Conservation (phyloP, 2,888 invertebrate genomes). For the Acleris emargana region DNA sequence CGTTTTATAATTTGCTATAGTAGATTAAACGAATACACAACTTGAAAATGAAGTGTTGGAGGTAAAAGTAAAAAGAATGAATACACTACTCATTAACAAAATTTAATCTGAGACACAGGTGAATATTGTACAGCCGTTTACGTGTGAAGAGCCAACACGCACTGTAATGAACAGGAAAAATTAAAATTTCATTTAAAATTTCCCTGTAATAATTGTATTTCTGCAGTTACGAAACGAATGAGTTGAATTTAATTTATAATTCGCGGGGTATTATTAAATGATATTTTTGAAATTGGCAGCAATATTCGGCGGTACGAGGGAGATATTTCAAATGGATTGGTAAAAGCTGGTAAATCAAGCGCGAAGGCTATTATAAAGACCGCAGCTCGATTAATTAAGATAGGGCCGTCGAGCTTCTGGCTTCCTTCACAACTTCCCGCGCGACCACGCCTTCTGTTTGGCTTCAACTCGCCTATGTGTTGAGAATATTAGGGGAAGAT, state of each 20-base stretch:
- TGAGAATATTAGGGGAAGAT: neutral
- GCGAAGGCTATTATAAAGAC: slow-evolving; percentile 72
- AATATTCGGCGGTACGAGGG: slow-evolving; percentile 17
- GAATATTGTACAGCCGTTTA: too few species aligned
- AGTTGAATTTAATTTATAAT: slow-evolving; percentile 20
- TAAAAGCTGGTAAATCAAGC: slow-evolving; percentile 68
- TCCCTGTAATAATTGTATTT: neutral
- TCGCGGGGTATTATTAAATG: slow-evolving; percentile 3
- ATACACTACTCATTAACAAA: too few species aligned
- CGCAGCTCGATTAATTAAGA: slow-evolving; percentile 73
- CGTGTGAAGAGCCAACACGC: neutral
- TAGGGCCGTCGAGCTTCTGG: slow-evolving; percentile 51
- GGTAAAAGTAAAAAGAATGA: too few species aligned
- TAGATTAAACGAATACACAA: too few species aligned
- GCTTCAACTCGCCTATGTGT: slow-evolving; percentile 36
- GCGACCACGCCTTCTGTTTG: slow-evolving; percentile 61
- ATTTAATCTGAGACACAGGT: too few species aligned
- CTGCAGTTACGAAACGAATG: slow-evolving; percentile 1
- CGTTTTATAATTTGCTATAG: too few species aligned
- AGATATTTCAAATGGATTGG: slow-evolving; percentile 65
- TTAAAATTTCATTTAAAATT: too few species aligned
- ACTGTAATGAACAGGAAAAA: too few species aligned
- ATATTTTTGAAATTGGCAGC: slow-evolving; percentile 20
- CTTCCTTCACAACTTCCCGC: slow-evolving; percentile 52
- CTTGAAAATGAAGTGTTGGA: too few species aligned